Base-by-base conservation (phyloP, 2,888 invertebrate genomes). In the Celastrina argiolus region DNA sequence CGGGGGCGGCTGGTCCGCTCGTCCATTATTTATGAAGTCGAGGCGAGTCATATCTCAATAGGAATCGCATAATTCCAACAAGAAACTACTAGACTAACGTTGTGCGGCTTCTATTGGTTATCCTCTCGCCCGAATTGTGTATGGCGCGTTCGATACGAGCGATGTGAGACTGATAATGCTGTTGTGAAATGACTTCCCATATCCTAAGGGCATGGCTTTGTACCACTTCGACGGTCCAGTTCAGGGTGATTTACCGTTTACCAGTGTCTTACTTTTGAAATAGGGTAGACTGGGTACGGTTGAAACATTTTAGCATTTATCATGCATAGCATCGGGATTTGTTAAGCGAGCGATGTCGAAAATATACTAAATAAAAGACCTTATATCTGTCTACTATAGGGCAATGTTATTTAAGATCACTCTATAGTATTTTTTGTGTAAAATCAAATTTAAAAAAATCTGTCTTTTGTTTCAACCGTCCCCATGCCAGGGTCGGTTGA, bases 161-260 rank as follows among this genome's bases (percentile, higher is more conserved):
- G 85, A 87, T 89, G 89, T 91, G 90, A 91, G 90, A 91, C 90
- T 91, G 89, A 90, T 82, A 84, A 83, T 85, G 87, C 86, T 83
- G 81, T 82, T 83, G 86, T 86, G 85, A 87, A 61, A 61, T 61
- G 39, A 61, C 22, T 39, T 14, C 36, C 61, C 61, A 12, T 36
- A 34, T 61, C 61, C 61, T 61, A 61, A 22, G 61, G 61, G 22
- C 39, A 18, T 16, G 61, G 61, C 61, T 36, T 39, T 61, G 61
- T 8, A 51, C 51, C 51, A 51, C 51, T 36, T 39, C 22, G 61
- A 36, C 39, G 61, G 36, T 61, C 34, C 16, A 22, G 22, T 59
- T 36, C 39, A 61, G 61, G 36, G 16, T 61, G 36, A 36, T 34
- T 34, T 36, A 61, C 61, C 61, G 36, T 61, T 22, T 22, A 39